These are phyloP conservation scores for Clunio marinus DNA, from an alignment of 2,888 invertebrate species.

Conservation along the genomic window DNA sequence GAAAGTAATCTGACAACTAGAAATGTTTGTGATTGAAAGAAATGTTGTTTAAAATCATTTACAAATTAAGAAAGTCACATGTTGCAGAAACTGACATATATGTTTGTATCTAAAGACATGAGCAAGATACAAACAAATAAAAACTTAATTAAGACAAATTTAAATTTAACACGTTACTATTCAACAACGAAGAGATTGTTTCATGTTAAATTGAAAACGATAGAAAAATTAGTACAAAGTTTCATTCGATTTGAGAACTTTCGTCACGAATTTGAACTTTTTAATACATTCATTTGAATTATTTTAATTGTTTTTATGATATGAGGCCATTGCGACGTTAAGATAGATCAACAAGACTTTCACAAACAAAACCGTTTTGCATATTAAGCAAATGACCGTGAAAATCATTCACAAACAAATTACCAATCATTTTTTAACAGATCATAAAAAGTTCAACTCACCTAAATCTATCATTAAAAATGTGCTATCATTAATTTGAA, in stretches of 20 bases:
- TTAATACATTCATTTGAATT: conserved; percentile 9
- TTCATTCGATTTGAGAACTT: background rate
- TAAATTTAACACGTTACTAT: conserved; percentile 24
- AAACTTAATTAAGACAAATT: conserved; percentile 35
- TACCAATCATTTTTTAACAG: background rate
- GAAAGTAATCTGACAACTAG: conserved; percentile 20
- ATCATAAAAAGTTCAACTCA: conserved; percentile 2
- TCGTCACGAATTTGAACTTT: conserved; percentile 34
- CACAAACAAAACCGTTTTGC: conserved; percentile 17
- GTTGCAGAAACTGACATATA: too few species aligned
- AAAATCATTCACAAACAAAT: conserved; percentile 14
- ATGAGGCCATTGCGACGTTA: background rate
- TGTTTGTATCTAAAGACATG: too few species aligned
- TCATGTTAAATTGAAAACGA: background rate
- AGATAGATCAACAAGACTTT: conserved; percentile 1
- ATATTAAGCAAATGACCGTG: background rate
- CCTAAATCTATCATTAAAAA: conserved; percentile 33
- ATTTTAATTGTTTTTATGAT: conserved; percentile 15
- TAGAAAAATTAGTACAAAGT: background rate
- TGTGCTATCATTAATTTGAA: conserved; percentile 21
- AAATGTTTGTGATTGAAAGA: background rate
- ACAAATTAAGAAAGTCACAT: conserved; percentile 7
- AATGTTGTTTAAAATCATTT: conserved; percentile 17
- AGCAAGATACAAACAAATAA: background rate
- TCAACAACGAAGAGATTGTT: too few species aligned